Conservation (phyloP, 2,797 vertebrate genomes). For the Girardinus metallicus region DNA sequence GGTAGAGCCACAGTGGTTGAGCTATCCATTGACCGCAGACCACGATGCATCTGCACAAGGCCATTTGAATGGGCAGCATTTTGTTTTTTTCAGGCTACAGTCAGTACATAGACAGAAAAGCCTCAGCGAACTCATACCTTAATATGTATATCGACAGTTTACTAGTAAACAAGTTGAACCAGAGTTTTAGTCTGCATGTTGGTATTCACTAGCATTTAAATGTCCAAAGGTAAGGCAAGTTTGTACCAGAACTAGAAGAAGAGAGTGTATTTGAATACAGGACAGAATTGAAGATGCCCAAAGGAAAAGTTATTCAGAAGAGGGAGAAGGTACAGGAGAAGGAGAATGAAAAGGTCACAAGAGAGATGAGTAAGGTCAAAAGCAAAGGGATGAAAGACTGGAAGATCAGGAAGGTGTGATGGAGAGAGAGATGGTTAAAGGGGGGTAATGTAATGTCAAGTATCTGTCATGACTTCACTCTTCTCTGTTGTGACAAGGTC, state of each 20-base stretch:
- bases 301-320: conserved; percentile 43
- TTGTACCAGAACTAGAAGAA: not conserved
- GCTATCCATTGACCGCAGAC: not conserved
- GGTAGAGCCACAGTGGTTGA: not conserved
- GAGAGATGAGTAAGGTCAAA: conserved; percentile 68
- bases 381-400: conserved; percentile 48
- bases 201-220: not conserved
- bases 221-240: not conserved
- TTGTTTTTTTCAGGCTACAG: not conserved
- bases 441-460: conserved; percentile 76
- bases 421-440: conserved; percentile 71
- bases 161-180: not conserved
- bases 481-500: conserved; percentile 75
- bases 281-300: conserved; percentile 20
- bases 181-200: not conserved
- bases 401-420: conserved; percentile 52
- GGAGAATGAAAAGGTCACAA: conserved; percentile 59
- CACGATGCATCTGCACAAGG: not conserved
- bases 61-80: not conserved
- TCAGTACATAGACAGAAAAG: not conserved
- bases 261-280: conserved; percentile 10
- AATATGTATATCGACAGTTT: not conserved
- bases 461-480: conserved; percentile 78
- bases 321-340: conserved; percentile 23
- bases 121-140: not conserved